These are phyloP conservation scores for Conchocele bisecta DNA, from an alignment of 2,888 invertebrate genomes.

Conservation along the genomic window DNA sequence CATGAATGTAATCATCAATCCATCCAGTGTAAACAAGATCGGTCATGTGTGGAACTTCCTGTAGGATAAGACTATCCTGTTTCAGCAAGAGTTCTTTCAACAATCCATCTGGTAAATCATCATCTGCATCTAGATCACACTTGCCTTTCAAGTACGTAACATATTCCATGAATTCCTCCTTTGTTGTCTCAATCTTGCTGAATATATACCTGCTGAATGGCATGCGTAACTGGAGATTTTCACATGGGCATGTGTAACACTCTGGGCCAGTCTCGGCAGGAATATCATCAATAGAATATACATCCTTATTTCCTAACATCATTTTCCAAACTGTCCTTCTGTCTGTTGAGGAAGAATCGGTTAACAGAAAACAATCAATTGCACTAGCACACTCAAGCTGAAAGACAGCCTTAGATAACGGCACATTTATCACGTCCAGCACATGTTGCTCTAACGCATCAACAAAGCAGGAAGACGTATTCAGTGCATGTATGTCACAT, in stretches of 20 bases:
- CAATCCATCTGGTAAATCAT: constrained; percentile 42
- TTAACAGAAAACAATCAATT: constrained; percentile 42
- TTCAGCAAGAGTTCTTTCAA: constrained; percentile 27
- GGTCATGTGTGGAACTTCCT: constrained; percentile 17
- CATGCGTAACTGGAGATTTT: constrained; percentile 38
- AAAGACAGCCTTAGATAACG: constrained; percentile 51
- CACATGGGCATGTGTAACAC: constrained; percentile 43
- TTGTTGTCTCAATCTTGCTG: constrained; percentile 41
- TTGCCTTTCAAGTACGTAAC: constrained; percentile 31
- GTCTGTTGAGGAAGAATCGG: not conserved
- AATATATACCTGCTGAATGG: constrained; percentile 50
- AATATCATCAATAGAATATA: constrained; percentile 34
- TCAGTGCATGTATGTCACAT: constrained; percentile 33
- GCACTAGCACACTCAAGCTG: constrained; percentile 40
- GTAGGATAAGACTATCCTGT: constrained; percentile 36
- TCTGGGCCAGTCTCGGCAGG: constrained; percentile 53
- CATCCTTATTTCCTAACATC: constrained; percentile 7
- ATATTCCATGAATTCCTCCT: constrained; percentile 47
- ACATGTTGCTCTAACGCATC: constrained; percentile 51
- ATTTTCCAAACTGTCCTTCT: constrained; percentile 28
- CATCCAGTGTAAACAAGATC: constrained; percentile 4
- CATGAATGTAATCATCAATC: constrained; percentile 37
- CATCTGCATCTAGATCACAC: constrained; percentile 51
- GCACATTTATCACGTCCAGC: constrained; percentile 33
- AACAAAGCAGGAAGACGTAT: constrained; percentile 35